Conservation (phyloP, 2,113 vertebrate genomes). For the Mola mola region DNA sequence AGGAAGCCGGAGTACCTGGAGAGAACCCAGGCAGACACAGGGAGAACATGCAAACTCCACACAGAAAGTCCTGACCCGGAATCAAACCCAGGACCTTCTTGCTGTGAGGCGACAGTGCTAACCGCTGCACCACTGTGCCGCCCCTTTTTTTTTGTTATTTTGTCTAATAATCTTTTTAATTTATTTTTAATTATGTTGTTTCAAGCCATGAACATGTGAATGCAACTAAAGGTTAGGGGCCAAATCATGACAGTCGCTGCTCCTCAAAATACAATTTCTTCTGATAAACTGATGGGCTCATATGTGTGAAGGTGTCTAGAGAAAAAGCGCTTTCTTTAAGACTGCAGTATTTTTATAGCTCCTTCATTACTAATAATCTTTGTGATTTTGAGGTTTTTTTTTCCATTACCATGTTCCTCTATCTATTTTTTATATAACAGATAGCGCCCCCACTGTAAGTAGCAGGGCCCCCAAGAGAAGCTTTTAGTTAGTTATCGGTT, state of each 20-base stretch:
- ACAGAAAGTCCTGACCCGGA: no score
- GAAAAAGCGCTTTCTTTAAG: not conserved
- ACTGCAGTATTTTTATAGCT: not conserved
- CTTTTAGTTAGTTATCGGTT: not conserved
- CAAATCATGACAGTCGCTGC: not conserved
- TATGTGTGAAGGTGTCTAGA: not conserved
- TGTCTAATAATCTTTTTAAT: not conserved
- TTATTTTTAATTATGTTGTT: not conserved
- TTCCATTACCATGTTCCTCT: not conserved
- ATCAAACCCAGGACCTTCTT: no score
- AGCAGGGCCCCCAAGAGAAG: not conserved
- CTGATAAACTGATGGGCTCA: not conserved
- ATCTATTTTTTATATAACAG: not conserved
- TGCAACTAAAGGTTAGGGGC: not conserved
- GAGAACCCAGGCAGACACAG: no score
- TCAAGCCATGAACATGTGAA: not conserved
- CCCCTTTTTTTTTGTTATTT: no score
- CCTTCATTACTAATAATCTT: not conserved
- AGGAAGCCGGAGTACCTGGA: no score
- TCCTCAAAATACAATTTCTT: not conserved
- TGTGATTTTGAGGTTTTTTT: not conserved
- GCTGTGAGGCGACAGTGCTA: no score
- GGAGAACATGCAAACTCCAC: no score
- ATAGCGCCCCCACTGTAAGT: not conserved
- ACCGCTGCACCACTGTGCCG: no score